A percentile compares a stretch with the other conserved stretches of the same genome.
phyloP scores from a whole-genome alignment of 2,797 vertebrate genomes.

The Mastacembelus armatus region DNA sequence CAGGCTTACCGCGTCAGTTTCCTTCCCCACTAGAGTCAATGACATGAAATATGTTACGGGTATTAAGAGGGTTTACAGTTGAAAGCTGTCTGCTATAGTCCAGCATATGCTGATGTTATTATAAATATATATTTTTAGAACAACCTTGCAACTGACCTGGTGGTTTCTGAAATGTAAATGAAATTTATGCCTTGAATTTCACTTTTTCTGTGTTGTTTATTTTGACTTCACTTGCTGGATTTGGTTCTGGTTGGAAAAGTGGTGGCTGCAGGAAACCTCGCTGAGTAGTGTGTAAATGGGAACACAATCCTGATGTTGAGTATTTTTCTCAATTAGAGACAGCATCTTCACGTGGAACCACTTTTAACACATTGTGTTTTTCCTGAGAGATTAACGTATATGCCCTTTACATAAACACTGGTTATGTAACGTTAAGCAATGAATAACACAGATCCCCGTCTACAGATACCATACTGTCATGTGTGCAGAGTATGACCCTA shows the following conservation, averaged over 20 bases:
- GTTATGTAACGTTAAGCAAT: background rate
- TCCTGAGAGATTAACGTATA: too few relatives aligned
- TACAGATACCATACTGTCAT: conserved; percentile 8
- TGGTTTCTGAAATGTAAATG: conserved; percentile 66
- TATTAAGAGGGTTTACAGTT: conserved; percentile 71
- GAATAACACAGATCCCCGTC: conserved; percentile 5
- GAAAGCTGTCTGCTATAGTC: conserved; percentile 62
- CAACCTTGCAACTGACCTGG: conserved; percentile 68
- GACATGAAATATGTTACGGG: conserved; percentile 65
- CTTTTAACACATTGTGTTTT: too few relatives aligned
- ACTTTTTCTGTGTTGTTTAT: conserved; percentile 9
- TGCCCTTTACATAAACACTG: too few relatives aligned
- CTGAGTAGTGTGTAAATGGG: background rate
- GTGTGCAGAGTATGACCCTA: conserved; percentile 15
- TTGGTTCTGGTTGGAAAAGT: conserved; percentile 18
- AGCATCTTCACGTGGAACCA: too few relatives aligned
- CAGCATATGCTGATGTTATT: conserved; percentile 71
- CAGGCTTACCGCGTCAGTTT: conserved; percentile 18
- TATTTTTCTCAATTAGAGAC: conserved; percentile 14
- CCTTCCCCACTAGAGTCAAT: conserved; percentile 36
- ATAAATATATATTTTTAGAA: conserved; percentile 70
- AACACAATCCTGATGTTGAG: background rate
- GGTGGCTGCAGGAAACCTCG: background rate
- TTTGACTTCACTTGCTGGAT: conserved; percentile 3
- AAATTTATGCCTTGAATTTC: conserved; percentile 53